These are phyloP conservation scores for Pseudoatta argentina DNA, from an alignment of 1,140 invertebrate species.

Conservation along the genomic window DNA sequence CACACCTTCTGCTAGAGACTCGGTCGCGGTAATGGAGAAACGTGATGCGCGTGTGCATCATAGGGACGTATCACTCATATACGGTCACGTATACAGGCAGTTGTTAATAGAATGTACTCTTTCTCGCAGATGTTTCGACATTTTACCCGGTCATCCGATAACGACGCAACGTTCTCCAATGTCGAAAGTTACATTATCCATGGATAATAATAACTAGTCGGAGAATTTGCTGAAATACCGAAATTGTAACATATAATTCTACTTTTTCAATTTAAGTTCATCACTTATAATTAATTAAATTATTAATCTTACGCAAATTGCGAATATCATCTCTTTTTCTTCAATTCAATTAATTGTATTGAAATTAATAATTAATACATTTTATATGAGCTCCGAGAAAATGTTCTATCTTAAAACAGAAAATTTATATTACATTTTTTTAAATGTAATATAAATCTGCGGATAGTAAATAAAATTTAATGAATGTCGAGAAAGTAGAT, in stretches of 20 bases:
- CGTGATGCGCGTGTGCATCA: constrained; percentile 51
- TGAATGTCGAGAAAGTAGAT: not conserved
- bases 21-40: constrained; percentile 48
- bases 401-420: not conserved
- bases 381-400: no score
- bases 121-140: not conserved
- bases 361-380: not conserved
- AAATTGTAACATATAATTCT: not conserved
- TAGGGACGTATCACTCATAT: not conserved
- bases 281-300: constrained; percentile 1
- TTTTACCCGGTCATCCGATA: constrained; percentile 17
- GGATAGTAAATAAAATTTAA: not conserved
- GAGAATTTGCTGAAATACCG: not conserved
- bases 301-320: not conserved
- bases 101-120: constrained; percentile 33
- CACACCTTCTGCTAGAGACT: not conserved
- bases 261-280: not conserved
- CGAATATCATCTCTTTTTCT: not conserved
- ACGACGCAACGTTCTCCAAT: constrained; percentile 1
- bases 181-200: not conserved
- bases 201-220: constrained; percentile 12
- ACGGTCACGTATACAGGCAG: not conserved
- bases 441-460: not conserved
- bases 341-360: not conserved
- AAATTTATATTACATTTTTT: not conserved